These are phyloP conservation scores for Protodeltote pygarga DNA, from an alignment of 2,888 invertebrate genomes.

Conservation along the genomic window DNA sequence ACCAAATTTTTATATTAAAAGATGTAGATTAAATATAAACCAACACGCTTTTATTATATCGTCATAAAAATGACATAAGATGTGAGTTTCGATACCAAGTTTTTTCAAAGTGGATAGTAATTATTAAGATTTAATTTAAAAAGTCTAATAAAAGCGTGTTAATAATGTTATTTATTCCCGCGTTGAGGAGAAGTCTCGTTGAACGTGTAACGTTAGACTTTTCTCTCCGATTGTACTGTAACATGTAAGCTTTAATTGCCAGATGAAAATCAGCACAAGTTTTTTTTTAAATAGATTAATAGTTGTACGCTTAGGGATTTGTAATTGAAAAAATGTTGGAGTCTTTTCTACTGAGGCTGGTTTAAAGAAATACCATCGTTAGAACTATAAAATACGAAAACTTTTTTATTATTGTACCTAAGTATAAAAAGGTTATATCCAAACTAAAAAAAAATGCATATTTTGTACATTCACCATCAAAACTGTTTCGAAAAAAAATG, in stretches of 20 bases:
- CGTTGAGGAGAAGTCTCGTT: constrained; percentile 35
- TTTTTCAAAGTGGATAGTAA: too few relatives aligned
- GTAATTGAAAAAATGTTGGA: constrained; percentile 8
- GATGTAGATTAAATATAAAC: too few relatives aligned
- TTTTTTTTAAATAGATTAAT: constrained; percentile 23
- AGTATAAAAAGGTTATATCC: not conserved
- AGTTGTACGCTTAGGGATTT: constrained; percentile 19
- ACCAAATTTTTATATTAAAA: constrained; percentile 74
- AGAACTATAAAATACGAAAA: too few relatives aligned
- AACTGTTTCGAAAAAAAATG: not conserved
- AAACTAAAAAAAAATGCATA: not conserved
- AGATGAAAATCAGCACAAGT: constrained; percentile 40
- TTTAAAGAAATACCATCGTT: too few relatives aligned
- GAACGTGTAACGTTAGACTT: constrained; percentile 27
- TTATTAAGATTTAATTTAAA: too few relatives aligned
- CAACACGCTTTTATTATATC: too few relatives aligned
- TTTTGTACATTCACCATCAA: not conserved
- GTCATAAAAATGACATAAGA: too few relatives aligned
- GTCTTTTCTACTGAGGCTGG: constrained; percentile 22
- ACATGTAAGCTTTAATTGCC: constrained; percentile 39
- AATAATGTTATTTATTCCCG: constrained; percentile 43
- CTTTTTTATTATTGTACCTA: too few relatives aligned
- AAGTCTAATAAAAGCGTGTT: too few relatives aligned
- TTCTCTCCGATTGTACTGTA: constrained; percentile 38
- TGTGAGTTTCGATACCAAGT: too few relatives aligned